These are phyloP conservation scores for Kradibia gibbosae DNA, from an alignment of 1,140 invertebrate genomes.

Conservation along the genomic window DNA sequence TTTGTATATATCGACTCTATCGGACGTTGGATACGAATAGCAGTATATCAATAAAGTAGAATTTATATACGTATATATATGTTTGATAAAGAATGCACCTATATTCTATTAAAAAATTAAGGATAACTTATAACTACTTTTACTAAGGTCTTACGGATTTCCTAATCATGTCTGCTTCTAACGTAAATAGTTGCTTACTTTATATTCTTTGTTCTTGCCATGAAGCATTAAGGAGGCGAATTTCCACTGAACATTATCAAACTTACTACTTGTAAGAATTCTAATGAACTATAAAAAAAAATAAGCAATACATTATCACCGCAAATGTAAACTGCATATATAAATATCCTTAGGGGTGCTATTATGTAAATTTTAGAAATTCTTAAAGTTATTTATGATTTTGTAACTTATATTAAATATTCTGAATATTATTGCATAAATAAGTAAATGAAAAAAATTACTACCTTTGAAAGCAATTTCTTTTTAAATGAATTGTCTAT, in stretches of 20 bases:
- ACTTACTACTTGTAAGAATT: constrained; percentile 24
- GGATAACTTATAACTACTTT: not conserved
- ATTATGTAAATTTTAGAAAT: not conserved
- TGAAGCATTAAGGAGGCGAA: constrained; percentile 17
- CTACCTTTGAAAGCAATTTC: too few relatives aligned
- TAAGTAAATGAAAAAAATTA: not conserved
- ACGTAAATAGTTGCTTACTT: not conserved
- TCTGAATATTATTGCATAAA: not conserved
- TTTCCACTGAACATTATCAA: not conserved
- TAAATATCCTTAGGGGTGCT: not conserved
- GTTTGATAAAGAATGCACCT: too few relatives aligned
- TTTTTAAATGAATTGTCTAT: too few relatives aligned
- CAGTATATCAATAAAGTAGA: too few relatives aligned
- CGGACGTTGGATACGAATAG: too few relatives aligned
- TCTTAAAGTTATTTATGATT: not conserved
- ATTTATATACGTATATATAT: too few relatives aligned
- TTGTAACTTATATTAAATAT: not conserved
- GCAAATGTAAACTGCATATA: not conserved
- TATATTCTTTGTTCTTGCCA: constrained; percentile 16
- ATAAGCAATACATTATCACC: not conserved
- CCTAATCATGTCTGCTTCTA: not conserved
- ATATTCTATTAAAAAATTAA: not conserved
- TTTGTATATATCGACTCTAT: too few relatives aligned
- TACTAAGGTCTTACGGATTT: not conserved
- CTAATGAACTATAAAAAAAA: not conserved